phyloP scores from a whole-genome alignment of 2,113 vertebrate species.

The Mustela lutreola region DNA sequence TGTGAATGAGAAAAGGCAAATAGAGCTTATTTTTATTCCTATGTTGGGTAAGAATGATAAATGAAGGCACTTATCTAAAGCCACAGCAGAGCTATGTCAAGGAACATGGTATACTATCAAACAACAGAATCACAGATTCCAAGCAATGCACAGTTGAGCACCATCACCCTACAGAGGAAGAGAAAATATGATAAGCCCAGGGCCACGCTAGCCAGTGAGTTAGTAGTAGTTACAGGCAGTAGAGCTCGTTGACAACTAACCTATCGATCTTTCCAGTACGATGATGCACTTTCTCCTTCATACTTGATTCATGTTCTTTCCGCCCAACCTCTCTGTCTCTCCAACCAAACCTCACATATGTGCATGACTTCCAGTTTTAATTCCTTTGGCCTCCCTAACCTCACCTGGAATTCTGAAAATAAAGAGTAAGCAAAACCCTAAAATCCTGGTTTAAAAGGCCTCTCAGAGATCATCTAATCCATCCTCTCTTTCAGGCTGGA shows the following conservation, averaged over 20 bases:
- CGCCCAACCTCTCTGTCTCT: background rate
- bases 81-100: background rate
- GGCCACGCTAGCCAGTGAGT: background rate
- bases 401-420: background rate
- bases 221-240: background rate
- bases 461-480: conserved; percentile 6
- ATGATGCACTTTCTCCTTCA: background rate
- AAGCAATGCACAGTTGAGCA: background rate
- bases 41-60: background rate
- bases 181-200: background rate
- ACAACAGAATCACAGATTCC: background rate
- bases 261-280: background rate
- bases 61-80: background rate
- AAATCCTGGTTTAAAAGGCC: background rate
- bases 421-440: background rate
- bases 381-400: background rate
- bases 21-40: background rate
- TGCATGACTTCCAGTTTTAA: background rate
- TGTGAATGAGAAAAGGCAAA: conserved; percentile 1
- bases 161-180: background rate
- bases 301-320: background rate
- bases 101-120: background rate
- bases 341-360: background rate
- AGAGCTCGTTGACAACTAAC: background rate
- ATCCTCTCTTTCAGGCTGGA: background rate